Percentiles rank a stretch among this genome's conserved stretches.
Evolutionary conservation across 2,113 vertebrate species (phyloP).

Genomic region (Neodontobutis hainanensis): DNA sequence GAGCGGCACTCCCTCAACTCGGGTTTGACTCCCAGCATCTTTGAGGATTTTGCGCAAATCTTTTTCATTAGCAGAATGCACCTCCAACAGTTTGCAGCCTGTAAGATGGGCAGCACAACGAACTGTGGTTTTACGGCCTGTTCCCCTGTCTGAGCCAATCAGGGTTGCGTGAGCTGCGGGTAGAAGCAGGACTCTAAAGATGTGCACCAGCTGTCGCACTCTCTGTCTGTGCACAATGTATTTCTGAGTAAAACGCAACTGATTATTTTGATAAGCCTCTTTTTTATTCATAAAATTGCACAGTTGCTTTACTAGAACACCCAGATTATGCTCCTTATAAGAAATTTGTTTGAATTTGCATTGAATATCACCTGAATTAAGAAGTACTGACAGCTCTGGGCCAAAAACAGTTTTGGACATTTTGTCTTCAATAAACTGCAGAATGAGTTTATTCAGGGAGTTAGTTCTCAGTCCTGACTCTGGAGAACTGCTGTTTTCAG

Average conservation of each 20-base stretch:
- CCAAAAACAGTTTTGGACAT: slow-evolving; percentile 69
- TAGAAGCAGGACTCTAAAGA: slow-evolving; percentile 77
- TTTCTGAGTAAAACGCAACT: slow-evolving; percentile 13
- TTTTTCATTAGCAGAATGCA: slow-evolving; percentile 65
- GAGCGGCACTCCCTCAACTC: slow-evolving; percentile 51
- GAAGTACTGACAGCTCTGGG: slow-evolving; percentile 56
- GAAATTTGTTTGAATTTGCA: slow-evolving; percentile 29
- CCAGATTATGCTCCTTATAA: slow-evolving; percentile 74
- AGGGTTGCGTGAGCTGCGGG: slow-evolving; percentile 81
- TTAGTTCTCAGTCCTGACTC: background rate
- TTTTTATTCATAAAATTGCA: slow-evolving; percentile 29
- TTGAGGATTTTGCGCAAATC: slow-evolving; percentile 69
- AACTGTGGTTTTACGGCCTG: slow-evolving; percentile 80
- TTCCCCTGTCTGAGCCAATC: slow-evolving; percentile 64
- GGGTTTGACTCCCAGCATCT: slow-evolving; percentile 71
- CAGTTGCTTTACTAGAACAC: slow-evolving; percentile 67
- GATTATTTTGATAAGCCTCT: slow-evolving; percentile 21
- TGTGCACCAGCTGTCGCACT: slow-evolving; percentile 74
- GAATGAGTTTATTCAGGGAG: slow-evolving; percentile 38
- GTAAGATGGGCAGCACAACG: slow-evolving; percentile 74
- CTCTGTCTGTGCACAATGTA: slow-evolving; percentile 68
- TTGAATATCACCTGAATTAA: slow-evolving; percentile 18
- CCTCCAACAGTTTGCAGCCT: slow-evolving; percentile 71
- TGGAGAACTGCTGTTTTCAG: slow-evolving; percentile 3
- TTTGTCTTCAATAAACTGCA: slow-evolving; percentile 40